phyloP scores from a whole-genome alignment of 2,797 vertebrate genomes.

The Eurystomus glaucurus region DNA sequence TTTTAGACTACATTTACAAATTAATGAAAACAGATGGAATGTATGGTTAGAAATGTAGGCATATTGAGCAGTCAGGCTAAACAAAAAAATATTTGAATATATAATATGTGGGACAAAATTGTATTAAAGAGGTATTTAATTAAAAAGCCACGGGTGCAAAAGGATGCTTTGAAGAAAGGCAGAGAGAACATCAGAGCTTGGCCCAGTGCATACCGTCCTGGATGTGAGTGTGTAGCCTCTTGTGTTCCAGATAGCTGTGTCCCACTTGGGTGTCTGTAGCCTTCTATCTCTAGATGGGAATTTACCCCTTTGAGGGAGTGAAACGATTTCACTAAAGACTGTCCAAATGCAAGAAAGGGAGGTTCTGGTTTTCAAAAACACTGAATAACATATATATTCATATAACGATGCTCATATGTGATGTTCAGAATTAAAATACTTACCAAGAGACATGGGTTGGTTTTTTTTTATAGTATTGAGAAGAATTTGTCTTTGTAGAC shows the following conservation, averaged over 20 bases:
- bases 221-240: neutral
- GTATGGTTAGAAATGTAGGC: constrained; percentile 22
- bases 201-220: accelerated
- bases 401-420: neutral
- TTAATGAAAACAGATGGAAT: constrained; percentile 28
- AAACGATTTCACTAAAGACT: neutral
- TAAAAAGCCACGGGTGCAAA: neutral
- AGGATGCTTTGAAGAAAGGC: neutral
- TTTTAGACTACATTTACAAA: constrained; percentile 14
- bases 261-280: accelerated
- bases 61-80: neutral
- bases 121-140: neutral
- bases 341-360: neutral
- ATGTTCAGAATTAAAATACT: neutral
- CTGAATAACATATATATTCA: neutral
- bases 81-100: neutral
- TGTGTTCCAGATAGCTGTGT: neutral
- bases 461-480: neutral
- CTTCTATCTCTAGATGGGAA: neutral
- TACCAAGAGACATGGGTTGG: neutral
- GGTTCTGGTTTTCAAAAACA: neutral
- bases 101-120: neutral
- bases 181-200: neutral
- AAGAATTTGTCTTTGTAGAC: neutral
- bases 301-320: neutral